Conservation (phyloP, 1,140 invertebrate species). For the Caenorhabditis remanei region DNA sequence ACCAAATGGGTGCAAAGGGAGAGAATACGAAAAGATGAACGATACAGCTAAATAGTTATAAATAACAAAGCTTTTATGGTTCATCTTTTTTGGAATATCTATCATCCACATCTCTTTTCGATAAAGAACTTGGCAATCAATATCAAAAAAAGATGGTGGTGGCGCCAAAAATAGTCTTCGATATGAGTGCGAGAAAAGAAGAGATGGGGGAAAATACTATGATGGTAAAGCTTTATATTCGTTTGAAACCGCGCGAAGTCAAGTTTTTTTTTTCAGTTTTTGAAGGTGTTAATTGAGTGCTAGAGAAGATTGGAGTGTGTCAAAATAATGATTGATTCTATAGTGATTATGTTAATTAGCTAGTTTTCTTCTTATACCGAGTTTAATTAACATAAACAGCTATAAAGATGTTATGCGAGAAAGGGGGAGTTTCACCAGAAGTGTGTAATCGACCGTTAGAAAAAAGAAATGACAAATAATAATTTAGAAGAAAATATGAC, state of each 20-base stretch:
- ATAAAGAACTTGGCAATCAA: background rate
- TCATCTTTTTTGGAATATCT: conserved; percentile 10
- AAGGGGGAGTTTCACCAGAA: conserved; percentile 18
- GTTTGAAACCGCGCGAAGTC: conserved; percentile 49
- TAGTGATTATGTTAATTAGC: conserved; percentile 1
- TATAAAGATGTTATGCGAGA: conserved; percentile 30
- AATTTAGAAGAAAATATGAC: conserved; percentile 52
- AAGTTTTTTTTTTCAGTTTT: conserved; percentile 42
- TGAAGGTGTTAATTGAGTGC: conserved; percentile 34
- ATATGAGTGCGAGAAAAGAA: conserved; percentile 18
- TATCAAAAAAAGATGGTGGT: background rate
- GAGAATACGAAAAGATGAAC: conserved; percentile 18
- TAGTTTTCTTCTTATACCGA: background rate
- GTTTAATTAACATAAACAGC: conserved; percentile 19
- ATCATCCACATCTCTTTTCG: background rate
- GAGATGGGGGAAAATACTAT: conserved; percentile 30
- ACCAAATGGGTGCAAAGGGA: conserved; percentile 37
- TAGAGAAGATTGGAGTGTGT: conserved; percentile 1
- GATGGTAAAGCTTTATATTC: conserved; percentile 1
- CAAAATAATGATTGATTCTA: conserved; percentile 4
- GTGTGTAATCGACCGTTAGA: conserved; percentile 45
- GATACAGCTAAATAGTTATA: background rate
- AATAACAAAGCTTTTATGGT: background rate
- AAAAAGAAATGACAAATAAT: conserved; percentile 28
- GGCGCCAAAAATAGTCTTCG: conserved; percentile 1